Conservation (phyloP, 2,888 invertebrate genomes). For the Syrista parreyssii region DNA sequence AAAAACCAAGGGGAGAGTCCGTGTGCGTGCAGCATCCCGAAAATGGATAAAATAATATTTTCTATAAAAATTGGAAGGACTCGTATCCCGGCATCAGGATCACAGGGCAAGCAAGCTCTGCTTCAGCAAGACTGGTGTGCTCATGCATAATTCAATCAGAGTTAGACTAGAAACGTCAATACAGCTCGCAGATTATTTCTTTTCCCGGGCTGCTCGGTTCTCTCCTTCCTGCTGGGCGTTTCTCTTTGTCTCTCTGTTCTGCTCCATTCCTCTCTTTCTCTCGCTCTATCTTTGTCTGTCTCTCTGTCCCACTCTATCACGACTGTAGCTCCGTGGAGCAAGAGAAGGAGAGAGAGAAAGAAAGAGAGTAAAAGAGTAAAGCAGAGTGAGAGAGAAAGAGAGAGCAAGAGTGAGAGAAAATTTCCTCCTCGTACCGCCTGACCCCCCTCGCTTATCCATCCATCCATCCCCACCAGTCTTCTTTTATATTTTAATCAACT, state of each 20-base stretch:
- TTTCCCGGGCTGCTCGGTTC: conserved; percentile 59
- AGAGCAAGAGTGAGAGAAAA: conserved; percentile 19
- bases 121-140: conserved; percentile 59
- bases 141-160: conserved; percentile 67
- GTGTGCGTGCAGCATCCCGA: too few species aligned
- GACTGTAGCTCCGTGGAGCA: conserved; percentile 16
- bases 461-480: conserved; percentile 50
- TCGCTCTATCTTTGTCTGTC: conserved; percentile 31
- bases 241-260: conserved; percentile 42
- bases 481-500: conserved; percentile 67
- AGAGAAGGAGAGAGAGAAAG: conserved; percentile 27
- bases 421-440: conserved; percentile 50
- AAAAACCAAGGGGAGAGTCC: not conserved
- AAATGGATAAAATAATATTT: too few species aligned
- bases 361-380: conserved; percentile 25
- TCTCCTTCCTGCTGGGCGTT: conserved; percentile 19
- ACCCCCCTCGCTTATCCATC: conserved; percentile 44
- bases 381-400: conserved; percentile 27
- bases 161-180: conserved; percentile 67
- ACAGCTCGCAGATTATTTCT: conserved; percentile 67
- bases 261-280: conserved; percentile 29
- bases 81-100: too few species aligned
- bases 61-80: too few species aligned
- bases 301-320: conserved; percentile 19
- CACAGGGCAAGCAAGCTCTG: conserved; percentile 2